Percentiles rank a stretch among this genome's conserved stretches.
phyloP scores from a whole-genome alignment of 2,888 invertebrate species.

The Parascotia fuliginaria region DNA sequence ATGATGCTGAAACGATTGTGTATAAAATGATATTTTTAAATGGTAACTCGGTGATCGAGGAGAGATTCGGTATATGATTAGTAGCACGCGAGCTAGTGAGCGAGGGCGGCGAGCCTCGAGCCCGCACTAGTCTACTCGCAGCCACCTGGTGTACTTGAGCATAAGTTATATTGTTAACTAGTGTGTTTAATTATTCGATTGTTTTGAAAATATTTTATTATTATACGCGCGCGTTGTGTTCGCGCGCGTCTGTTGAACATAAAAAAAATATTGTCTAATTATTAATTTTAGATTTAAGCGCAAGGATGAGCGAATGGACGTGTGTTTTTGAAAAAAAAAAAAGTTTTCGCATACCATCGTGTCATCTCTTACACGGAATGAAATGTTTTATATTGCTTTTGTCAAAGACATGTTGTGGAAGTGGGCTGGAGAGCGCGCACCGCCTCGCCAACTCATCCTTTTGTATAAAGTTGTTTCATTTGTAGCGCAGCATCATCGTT shows the following conservation, averaged over 20 bases:
- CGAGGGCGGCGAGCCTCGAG: slow-evolving; percentile 38
- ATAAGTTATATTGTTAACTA: slow-evolving; percentile 84
- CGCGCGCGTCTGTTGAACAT: slow-evolving; percentile 85
- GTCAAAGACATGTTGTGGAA: slow-evolving; percentile 69
- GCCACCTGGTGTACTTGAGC: slow-evolving; percentile 67
- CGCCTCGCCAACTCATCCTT: slow-evolving; percentile 48
- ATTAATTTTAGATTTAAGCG: slow-evolving; percentile 86
- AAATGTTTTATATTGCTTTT: slow-evolving; percentile 84
- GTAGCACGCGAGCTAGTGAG: slow-evolving; percentile 55
- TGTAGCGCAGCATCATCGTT: slow-evolving; percentile 54
- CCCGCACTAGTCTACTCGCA: slow-evolving; percentile 43
- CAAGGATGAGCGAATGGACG: slow-evolving; percentile 84
- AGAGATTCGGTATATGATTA: slow-evolving; percentile 63
- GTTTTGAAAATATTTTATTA: slow-evolving; percentile 86
- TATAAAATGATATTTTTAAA: slow-evolving; percentile 73
- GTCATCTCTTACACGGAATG: slow-evolving; percentile 83
- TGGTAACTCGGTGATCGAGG: slow-evolving; percentile 56
- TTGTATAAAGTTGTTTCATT: slow-evolving; percentile 78
- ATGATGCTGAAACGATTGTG: slow-evolving; percentile 68
- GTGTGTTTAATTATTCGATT: slow-evolving; percentile 86
- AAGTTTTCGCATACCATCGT: slow-evolving; percentile 83
- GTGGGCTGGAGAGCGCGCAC: slow-evolving; percentile 46
- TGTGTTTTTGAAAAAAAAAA: slow-evolving; percentile 81
- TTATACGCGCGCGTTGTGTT: slow-evolving; percentile 80
- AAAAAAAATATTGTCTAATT: slow-evolving; percentile 85